Evolutionary conservation across 2,113 vertebrate species (phyloP).

Genomic region (Nothobranchius furzeri): DNA sequence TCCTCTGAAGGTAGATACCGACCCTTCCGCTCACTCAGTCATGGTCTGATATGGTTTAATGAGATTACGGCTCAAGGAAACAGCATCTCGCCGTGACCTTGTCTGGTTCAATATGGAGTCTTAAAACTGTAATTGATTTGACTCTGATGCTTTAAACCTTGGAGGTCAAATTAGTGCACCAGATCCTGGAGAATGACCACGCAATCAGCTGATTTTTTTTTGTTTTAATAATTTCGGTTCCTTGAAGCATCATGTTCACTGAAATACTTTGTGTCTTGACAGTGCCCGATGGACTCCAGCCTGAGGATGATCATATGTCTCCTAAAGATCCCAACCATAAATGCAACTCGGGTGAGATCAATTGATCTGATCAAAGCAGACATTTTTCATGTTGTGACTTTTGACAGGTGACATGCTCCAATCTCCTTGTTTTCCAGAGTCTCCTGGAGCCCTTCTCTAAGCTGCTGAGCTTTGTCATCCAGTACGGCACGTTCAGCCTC

Average conservation of each 20-base stretch:
- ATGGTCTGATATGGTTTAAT: slow-evolving; percentile 66
- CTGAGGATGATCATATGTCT: slow-evolving; percentile 98
- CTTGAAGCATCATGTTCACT: neutral
- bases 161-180: slow-evolving; percentile 42
- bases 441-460: slow-evolving; percentile 98
- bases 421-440: slow-evolving; percentile 80
- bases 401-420: slow-evolving; percentile 2
- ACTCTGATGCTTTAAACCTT: slow-evolving; percentile 59
- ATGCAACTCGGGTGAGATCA: slow-evolving; percentile 90
- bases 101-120: slow-evolving; percentile 37
- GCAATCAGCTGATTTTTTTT: neutral
- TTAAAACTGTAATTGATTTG: slow-evolving; percentile 60
- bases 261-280: slow-evolving; percentile 13
- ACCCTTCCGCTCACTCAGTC: slow-evolving; percentile 48
- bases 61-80: slow-evolving; percentile 55
- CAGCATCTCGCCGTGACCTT: slow-evolving; percentile 50
- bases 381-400: slow-evolving; percentile 2
- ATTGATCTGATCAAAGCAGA: neutral
- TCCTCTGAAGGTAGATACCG: slow-evolving; percentile 91
- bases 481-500: slow-evolving; percentile 94
- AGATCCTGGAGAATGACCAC: slow-evolving; percentile 17
- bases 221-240: neutral
- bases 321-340: slow-evolving; percentile 94
- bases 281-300: slow-evolving; percentile 97
- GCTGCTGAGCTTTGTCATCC: slow-evolving; percentile 95